A percentile compares a stretch with the other conserved stretches of the same genome.
These are phyloP conservation scores for Pseudochirops cupreus DNA, from an alignment of 2,797 vertebrate genomes.

Conservation along the genomic window DNA sequence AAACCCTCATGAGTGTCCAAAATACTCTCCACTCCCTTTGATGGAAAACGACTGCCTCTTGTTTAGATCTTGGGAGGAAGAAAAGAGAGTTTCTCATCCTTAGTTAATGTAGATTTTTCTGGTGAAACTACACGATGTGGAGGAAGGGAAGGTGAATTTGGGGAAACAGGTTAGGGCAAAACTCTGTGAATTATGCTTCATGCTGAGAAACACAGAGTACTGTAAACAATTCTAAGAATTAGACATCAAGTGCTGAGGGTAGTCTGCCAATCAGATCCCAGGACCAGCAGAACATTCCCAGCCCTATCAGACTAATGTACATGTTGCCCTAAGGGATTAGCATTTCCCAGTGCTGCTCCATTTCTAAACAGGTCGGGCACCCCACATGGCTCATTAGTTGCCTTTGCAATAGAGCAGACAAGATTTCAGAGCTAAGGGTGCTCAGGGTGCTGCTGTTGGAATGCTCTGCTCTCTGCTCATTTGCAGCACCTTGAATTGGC, in stretches of 20 bases:
- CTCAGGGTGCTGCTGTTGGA: neutral
- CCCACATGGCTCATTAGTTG: neutral
- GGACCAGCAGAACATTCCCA: neutral
- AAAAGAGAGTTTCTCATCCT: neutral
- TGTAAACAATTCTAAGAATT: slow-evolving; percentile 45
- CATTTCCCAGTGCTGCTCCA: slow-evolving; percentile 18
- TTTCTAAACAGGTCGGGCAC: slow-evolving; percentile 13
- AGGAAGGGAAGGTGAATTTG: neutral
- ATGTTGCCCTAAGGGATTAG: neutral
- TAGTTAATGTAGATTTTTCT: slow-evolving; percentile 15
- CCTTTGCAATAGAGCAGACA: slow-evolving; percentile 9
- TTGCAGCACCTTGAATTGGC: neutral
- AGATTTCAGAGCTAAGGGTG: slow-evolving; percentile 20
- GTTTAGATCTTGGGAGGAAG: neutral
- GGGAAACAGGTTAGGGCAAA: neutral
- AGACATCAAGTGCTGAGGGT: neutral
- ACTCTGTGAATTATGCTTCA: slow-evolving; percentile 21
- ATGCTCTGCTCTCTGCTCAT: neutral
- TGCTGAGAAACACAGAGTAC: slow-evolving; percentile 44
- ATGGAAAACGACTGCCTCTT: slow-evolving; percentile 21
- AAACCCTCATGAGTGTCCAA: neutral
- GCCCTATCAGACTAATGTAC: neutral
- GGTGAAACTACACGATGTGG: neutral
- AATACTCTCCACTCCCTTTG: slow-evolving; percentile 1
- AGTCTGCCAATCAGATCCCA: slow-evolving; percentile 14